Evolutionary conservation across 2,113 vertebrate genomes (phyloP).

Genomic region (Clinocottus analis): DNA sequence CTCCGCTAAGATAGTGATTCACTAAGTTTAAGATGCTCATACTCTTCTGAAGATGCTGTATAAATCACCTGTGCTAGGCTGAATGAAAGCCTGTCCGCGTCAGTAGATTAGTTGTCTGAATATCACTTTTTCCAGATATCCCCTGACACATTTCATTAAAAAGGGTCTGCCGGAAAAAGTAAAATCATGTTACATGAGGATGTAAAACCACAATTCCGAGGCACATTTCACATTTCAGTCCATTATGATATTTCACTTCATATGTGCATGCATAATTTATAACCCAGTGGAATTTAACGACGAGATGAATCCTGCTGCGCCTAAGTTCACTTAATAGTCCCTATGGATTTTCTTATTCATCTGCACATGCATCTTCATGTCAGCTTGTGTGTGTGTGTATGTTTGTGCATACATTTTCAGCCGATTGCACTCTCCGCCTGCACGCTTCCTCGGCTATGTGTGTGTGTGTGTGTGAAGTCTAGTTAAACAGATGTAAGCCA

Average conservation of each 20-base stretch:
- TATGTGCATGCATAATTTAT: slow-evolving; percentile 57
- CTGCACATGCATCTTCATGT: slow-evolving; percentile 28
- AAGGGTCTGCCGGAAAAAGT: slow-evolving; percentile 19
- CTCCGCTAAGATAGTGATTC: slow-evolving; percentile 6
- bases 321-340: slow-evolving; percentile 46
- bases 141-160: background rate
- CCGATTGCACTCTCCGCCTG: background rate
- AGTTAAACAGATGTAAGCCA: background rate
- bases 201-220: slow-evolving; percentile 22
- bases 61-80: background rate
- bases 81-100: background rate
- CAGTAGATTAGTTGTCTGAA: background rate
- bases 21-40: slow-evolving; percentile 6
- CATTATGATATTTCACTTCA: slow-evolving; percentile 31
- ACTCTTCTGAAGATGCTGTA: background rate
- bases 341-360: slow-evolving; percentile 35
- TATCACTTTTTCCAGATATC: background rate
- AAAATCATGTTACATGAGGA: slow-evolving; percentile 16
- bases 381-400: background rate
- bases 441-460: background rate
- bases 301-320: slow-evolving; percentile 40
- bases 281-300: slow-evolving; percentile 45
- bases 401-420: slow-evolving; percentile 23
- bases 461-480: slow-evolving; percentile 9
- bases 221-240: slow-evolving; percentile 15